A percentile compares a stretch with the other conserved stretches of the same genome.
Evolutionary conservation across 1,140 invertebrate species (phyloP).

Genomic region (Asbolus verrucosus): DNA sequence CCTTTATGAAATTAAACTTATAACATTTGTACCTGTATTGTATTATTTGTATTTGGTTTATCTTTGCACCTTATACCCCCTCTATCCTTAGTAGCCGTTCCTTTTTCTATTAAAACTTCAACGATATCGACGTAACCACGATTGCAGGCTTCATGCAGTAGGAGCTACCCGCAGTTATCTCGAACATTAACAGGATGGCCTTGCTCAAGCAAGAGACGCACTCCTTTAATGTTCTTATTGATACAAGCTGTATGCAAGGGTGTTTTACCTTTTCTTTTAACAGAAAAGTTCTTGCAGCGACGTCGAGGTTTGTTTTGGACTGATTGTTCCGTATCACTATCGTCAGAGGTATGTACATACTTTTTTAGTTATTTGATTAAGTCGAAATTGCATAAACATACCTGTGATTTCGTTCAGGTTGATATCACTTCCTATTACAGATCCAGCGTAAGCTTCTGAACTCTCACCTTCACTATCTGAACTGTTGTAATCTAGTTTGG

Average conservation of each 20-base stretch:
- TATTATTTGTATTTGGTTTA: too few relatives aligned
- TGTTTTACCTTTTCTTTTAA: slow-evolving; percentile 90
- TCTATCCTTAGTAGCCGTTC: slow-evolving; percentile 88
- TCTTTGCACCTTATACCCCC: slow-evolving; percentile 84
- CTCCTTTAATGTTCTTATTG: slow-evolving; percentile 80
- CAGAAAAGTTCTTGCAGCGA: slow-evolving; percentile 61
- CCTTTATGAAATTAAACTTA: too few relatives aligned
- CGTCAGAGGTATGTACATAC: slow-evolving; percentile 70
- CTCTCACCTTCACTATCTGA: slow-evolving; percentile 71
- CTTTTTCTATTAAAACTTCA: slow-evolving; percentile 80
- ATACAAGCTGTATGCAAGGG: slow-evolving; percentile 91
- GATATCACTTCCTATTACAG: slow-evolving; percentile 76
- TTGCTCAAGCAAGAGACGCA: slow-evolving; percentile 80
- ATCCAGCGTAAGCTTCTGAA: slow-evolving; percentile 67
- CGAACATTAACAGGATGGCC: slow-evolving; percentile 87
- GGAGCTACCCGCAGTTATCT: slow-evolving; percentile 93
- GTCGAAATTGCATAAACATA: too few relatives aligned
- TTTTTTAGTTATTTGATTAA: not conserved
- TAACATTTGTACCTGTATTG: too few relatives aligned
- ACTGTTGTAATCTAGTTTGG: slow-evolving; percentile 65
- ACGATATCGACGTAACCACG: slow-evolving; percentile 85
- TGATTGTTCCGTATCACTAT: slow-evolving; percentile 64
- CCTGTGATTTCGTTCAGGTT: slow-evolving; percentile 79
- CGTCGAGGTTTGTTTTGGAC: slow-evolving; percentile 63
- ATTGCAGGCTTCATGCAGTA: slow-evolving; percentile 94